These are phyloP conservation scores for Pheosia tremula DNA, from an alignment of 2,888 invertebrate species.

Conservation along the genomic window DNA sequence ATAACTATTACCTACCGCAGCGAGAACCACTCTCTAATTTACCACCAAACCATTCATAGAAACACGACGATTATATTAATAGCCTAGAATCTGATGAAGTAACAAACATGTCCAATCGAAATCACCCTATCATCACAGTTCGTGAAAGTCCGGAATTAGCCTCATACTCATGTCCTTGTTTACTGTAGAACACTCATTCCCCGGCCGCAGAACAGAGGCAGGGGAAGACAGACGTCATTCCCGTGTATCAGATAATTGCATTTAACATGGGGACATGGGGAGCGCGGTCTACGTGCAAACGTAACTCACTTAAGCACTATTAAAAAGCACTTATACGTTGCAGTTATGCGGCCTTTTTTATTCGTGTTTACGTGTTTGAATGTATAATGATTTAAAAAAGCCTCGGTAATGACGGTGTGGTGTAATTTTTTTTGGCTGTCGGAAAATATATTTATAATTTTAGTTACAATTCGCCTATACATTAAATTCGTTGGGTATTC, in stretches of 20 bases:
- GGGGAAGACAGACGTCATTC: constrained; percentile 55
- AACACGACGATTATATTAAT: background rate
- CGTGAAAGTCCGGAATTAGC: constrained; percentile 10
- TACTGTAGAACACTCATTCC: constrained; percentile 20
- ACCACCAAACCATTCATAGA: no score
- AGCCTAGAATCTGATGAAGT: background rate
- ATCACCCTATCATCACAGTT: background rate
- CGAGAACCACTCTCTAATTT: no score
- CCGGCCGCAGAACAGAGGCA: constrained; percentile 19
- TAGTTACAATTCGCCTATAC: no score
- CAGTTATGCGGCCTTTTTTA: constrained; percentile 16
- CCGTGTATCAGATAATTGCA: constrained; percentile 63
- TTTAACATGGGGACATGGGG: constrained; percentile 56
- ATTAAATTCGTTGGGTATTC: no score
- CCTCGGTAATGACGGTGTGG: background rate
- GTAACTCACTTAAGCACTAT: constrained; percentile 63
- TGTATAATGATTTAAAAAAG: background rate
- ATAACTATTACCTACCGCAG: no score
- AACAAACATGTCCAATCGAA: background rate
- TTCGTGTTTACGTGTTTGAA: background rate
- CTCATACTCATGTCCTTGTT: constrained; percentile 28
- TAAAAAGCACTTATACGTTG: constrained; percentile 51
- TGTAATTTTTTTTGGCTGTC: background rate
- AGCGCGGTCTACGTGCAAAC: constrained; percentile 49
- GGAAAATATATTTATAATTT: background rate